These are phyloP conservation scores for Hyppa rectilinea DNA, from an alignment of 2,888 invertebrate species.

Conservation along the genomic window DNA sequence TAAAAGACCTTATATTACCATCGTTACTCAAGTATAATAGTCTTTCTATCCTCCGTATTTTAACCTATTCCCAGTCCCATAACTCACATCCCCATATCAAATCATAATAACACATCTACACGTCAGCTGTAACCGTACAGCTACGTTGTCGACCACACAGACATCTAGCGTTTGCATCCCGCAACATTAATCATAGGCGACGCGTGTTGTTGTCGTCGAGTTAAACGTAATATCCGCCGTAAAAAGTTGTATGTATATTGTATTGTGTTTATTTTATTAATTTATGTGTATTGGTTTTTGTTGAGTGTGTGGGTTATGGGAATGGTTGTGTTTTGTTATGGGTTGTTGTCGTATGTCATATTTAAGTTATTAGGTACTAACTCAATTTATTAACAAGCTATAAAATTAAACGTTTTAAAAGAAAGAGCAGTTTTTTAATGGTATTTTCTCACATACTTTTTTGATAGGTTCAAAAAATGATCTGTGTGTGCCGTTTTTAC, in stretches of 20 bases:
- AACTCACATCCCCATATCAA: constrained; percentile 21
- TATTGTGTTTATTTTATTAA: constrained; percentile 36
- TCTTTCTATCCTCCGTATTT: constrained; percentile 1
- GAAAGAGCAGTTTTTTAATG: no score
- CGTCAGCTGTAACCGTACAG: constrained; percentile 30
- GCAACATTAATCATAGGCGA: constrained; percentile 61
- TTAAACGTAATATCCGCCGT: constrained; percentile 59
- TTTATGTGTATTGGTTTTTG: constrained; percentile 40
- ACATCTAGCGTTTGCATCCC: constrained; percentile 60
- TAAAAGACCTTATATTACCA: no score
- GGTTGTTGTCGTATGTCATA: background rate
- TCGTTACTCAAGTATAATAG: constrained; percentile 4
- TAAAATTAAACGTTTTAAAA: no score
- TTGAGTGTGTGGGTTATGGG: background rate
- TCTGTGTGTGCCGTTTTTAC: background rate
- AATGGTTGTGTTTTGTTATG: background rate
- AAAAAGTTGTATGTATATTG: constrained; percentile 58
- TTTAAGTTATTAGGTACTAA: background rate
- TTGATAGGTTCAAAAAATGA: background rate
- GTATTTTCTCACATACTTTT: no score
- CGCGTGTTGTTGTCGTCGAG: constrained; percentile 58
- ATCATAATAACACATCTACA: constrained; percentile 39
- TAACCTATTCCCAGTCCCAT: constrained; percentile 3
- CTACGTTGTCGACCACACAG: constrained; percentile 43
- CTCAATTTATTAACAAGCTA: no score